These are phyloP conservation scores for Malacosoma neustria DNA, from an alignment of 2,888 invertebrate genomes.

Conservation along the genomic window DNA sequence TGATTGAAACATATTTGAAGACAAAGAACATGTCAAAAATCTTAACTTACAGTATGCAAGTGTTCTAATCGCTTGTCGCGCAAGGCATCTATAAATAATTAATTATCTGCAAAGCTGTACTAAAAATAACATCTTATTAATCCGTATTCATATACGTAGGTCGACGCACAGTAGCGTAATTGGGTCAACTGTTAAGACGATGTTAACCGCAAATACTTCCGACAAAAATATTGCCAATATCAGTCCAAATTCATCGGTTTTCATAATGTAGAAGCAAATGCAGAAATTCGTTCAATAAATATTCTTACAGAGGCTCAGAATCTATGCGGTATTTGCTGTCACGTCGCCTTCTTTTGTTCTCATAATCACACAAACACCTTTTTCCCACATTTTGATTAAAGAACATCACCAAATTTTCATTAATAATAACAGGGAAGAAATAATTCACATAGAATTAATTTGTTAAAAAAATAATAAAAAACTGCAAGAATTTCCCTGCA, in stretches of 20 bases:
- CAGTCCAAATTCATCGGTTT: neutral
- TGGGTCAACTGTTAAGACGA: conserved; percentile 67
- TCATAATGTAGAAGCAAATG: neutral
- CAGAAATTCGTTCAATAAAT: neutral
- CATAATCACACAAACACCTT: conserved; percentile 6
- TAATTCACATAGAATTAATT: conserved; percentile 41
- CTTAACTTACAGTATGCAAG: conserved; percentile 29
- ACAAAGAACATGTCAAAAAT: no score
- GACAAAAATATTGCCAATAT: conserved; percentile 10
- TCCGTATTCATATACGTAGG: conserved; percentile 69
- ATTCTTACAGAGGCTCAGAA: conserved; percentile 20
- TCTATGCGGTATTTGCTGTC: conserved; percentile 60
- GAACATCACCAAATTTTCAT: conserved; percentile 26
- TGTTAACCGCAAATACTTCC: conserved; percentile 28
- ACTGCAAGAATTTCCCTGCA: conserved; percentile 46
- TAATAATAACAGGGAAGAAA: conserved; percentile 22
- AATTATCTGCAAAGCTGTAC: conserved; percentile 70
- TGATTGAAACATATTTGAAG: no score
- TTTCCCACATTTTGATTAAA: conserved; percentile 1
- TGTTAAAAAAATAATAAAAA: conserved; percentile 48
- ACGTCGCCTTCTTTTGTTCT: conserved; percentile 35
- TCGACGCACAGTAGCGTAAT: conserved; percentile 65
- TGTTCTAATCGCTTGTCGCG: conserved; percentile 35
- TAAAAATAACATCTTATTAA: conserved; percentile 67
- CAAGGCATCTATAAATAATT: conserved; percentile 66